Base-by-base conservation (phyloP, 2,888 invertebrate species). In the Oxyscelio sp. region DNA sequence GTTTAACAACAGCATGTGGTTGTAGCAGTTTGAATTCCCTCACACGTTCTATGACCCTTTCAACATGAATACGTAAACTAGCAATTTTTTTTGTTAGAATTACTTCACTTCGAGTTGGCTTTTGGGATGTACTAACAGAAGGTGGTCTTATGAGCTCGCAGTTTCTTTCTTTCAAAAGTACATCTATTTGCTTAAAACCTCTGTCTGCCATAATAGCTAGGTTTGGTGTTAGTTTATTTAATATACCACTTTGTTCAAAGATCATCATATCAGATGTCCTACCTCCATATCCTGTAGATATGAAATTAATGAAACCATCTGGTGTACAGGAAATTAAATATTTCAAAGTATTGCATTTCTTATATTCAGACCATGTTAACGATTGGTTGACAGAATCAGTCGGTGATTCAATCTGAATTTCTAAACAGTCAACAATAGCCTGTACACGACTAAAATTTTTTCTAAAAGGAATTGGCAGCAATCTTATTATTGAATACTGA, bases 281-380 rank as follows among this genome's bases (percentile, higher is more conserved):
- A 15, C 93, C 91, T 31, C 92, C 92, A 87, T 85, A 92, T 4
- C 92, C 92, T 13, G 75, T 52, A 17, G 92, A 93, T 6, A 93
- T 84, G 87, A 88, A 93, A 75, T 89, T 91, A 19, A 93, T 90
- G 1, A 91, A 65, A 2, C 93, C 90, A 89, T 90, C 89, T 2
- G 92, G 91, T 24, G 91, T 90, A 45, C 78, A 86, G 5, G 89
- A 88, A 45, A 90, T 88, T 52, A 90, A 86, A 89, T 89, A 93
- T 80, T 92, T 91, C 21, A 90, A 22, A 2, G 90, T 89, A 82
- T 91, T 90, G 31, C 83, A 73, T 50, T 90, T 87, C 83, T 90
- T 91, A 71, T 91, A 91, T 5, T 90, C 88, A 2, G 90, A 91
- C 89, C 89, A 92, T 9, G 91, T 90, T 4, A 89, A 66, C 15